Base-by-base conservation (phyloP, 2,113 vertebrate species). In the Petroica traversi region DNA sequence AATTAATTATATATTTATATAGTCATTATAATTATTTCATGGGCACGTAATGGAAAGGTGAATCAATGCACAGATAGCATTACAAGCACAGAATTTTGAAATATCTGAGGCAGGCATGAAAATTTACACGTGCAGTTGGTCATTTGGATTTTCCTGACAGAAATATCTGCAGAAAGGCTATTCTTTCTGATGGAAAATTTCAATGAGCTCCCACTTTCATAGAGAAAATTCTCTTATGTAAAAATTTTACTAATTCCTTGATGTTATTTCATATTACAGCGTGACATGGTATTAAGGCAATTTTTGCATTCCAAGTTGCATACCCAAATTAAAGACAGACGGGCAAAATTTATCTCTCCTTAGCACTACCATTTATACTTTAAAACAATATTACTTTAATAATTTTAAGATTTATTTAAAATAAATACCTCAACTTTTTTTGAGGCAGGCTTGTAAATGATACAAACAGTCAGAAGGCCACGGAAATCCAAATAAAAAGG, bases 21-120 rank as follows among this genome's bases (percentile, higher is more conserved):
- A 23, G 52, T 34, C 64, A 43, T 64, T 45, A 15, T 34, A 29
- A 52, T 29, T 45, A 54, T 43, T 59, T 81, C 24, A 45, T 48
- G 64, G 23, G 4, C 22, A 49, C 2, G 1, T 6, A 31, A 58
- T 0, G 1, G n/a, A 73, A 94, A 80, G 11, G 0, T 28, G 40
- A 89, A 61, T 69, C 40, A 61, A 80, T 55, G 49, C 36, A 89
- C 22, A 73, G 91, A 52, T n/a, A 13, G 17, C 28, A 76, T 31
- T 72, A 38, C 1, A 6, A 52, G 22, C n/a, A 25, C 22, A 61
- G 46, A 72, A 62, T 69, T 91, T 80, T 57, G 41, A 74, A 69
- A 33, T 77, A 33, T 38, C 38, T 74, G 59, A 74, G 5, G 15
- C 3, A 13, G 16, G 33, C 10, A 11, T 34, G 31, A 87, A 49